Conservation (phyloP, 2,113 vertebrate genomes). For the Apus apus region DNA sequence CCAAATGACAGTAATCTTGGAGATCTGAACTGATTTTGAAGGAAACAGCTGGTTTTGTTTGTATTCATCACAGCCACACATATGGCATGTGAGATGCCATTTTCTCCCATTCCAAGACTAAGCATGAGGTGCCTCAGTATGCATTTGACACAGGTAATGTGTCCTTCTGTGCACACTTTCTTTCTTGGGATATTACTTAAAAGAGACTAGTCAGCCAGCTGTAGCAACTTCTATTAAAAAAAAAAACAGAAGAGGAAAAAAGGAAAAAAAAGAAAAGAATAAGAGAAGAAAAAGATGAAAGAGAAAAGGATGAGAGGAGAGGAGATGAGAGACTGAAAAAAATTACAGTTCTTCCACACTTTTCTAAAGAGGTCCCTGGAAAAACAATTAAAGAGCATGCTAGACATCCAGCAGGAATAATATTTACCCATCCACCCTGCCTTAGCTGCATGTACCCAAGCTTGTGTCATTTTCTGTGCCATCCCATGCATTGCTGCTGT, state of each 20-base stretch:
- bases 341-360: neutral
- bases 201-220: neutral
- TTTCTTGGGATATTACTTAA: neutral
- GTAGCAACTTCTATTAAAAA: neutral
- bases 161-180: neutral
- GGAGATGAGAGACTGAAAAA: neutral
- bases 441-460: neutral
- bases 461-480: neutral
- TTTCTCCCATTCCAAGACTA: neutral
- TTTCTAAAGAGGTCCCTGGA: neutral
- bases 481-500: neutral
- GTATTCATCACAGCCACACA: neutral
- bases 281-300: neutral
- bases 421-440: neutral
- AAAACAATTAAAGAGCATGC: neutral
- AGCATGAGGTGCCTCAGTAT: neutral
- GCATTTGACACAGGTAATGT: neutral
- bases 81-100: neutral
- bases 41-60: conserved; percentile 12
- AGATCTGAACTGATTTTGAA: neutral
- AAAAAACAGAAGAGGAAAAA: no score
- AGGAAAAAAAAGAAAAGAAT: no score
- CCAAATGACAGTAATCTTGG: neutral
- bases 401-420: neutral
- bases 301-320: no score